Percentiles rank a stretch among this genome's conserved stretches.
Conservation (phyloP, 2,888 invertebrate genomes). For the Peribatodes rhomboidaria region DNA sequence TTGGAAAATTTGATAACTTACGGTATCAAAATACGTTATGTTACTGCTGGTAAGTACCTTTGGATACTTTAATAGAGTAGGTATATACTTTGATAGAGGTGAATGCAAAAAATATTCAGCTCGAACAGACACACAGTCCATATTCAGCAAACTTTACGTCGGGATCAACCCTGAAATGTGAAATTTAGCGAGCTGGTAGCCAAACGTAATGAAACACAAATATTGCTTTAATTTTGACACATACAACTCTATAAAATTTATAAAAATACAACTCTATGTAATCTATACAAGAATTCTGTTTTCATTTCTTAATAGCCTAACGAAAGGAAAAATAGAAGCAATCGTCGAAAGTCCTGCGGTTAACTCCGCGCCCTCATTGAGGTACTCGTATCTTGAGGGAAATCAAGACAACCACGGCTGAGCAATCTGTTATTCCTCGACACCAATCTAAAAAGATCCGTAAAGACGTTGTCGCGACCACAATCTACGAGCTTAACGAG, state of each 20-base stretch:
- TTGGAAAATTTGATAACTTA: slow-evolving; percentile 15
- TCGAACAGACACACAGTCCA: no score
- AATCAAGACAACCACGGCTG: slow-evolving; percentile 71
- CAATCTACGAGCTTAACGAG: slow-evolving; percentile 40
- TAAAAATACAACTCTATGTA: no score
- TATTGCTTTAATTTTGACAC: no score
- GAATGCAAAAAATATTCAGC: no score
- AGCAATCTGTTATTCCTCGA: slow-evolving; percentile 72
- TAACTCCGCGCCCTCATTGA: slow-evolving; percentile 74
- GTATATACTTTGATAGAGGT: not conserved
- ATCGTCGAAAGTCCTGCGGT: slow-evolving; percentile 51
- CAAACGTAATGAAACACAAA: no score
- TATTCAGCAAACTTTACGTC: no score
- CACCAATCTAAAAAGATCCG: slow-evolving; percentile 60
- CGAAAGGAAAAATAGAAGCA: slow-evolving; percentile 10
- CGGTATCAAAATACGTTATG: not conserved
- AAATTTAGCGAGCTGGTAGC: no score
- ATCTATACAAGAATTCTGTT: not conserved
- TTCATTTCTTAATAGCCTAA: not conserved
- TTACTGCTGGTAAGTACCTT: not conserved
- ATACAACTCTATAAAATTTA: no score
- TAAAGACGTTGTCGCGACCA: slow-evolving; percentile 41
- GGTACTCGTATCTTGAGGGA: slow-evolving; percentile 80
- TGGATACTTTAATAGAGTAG: not conserved
- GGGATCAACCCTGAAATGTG: no score